Percentiles rank a stretch among this genome's conserved stretches.
phyloP scores from a whole-genome alignment of 35 echinoderm and acorn worm species.

The Heliocidaris tuberculata region DNA sequence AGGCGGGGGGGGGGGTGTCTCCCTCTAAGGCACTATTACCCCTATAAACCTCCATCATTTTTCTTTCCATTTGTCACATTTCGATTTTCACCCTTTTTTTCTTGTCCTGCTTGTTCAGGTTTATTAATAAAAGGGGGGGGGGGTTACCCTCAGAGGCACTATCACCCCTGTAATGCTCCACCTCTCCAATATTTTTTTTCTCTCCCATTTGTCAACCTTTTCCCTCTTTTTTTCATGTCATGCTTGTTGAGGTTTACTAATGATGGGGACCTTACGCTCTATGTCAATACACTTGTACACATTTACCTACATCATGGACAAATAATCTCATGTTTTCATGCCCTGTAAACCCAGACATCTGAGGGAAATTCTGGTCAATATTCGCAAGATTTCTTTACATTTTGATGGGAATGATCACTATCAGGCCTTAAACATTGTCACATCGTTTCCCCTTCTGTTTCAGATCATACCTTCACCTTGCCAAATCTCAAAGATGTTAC shows the following conservation, averaged over 20 bases:
- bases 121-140: no score
- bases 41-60: no score
- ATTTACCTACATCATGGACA: slow-evolving; percentile 18
- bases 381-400: not conserved
- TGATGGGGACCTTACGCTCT: slow-evolving; percentile 35
- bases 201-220: not conserved
- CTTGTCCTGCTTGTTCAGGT: no score
- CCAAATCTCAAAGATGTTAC: not conserved
- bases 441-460: not conserved
- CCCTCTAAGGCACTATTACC: no score
- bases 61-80: no score
- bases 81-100: no score
- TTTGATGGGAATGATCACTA: not conserved
- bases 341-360: slow-evolving; percentile 1
- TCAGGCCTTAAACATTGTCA: not conserved
- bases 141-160: not conserved
- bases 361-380: not conserved
- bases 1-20: no score
- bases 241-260: not conserved
- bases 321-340: slow-evolving; percentile 34
- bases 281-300: slow-evolving; percentile 40
- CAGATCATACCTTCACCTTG: not conserved
- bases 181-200: not conserved
- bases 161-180: not conserved
- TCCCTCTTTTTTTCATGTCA: not conserved